Conservation (phyloP, 2,113 vertebrate species). For the Chionodraco myersi region DNA sequence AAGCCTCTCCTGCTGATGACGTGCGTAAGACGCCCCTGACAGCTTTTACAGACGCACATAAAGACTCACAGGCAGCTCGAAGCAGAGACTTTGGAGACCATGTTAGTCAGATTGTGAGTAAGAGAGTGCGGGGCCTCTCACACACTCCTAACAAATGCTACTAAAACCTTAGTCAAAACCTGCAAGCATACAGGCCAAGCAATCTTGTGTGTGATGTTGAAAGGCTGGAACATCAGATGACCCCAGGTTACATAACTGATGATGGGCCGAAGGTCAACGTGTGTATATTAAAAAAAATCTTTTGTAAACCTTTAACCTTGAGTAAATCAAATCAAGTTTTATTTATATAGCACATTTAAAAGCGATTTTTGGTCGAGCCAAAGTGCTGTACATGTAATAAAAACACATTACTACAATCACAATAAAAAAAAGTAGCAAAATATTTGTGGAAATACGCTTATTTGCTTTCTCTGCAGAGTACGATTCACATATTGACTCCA, state of each 20-base stretch:
- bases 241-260: neutral
- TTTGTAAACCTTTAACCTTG: too few relatives aligned
- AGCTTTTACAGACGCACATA: slow-evolving; percentile 58
- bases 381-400: too few relatives aligned
- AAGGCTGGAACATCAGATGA: neutral
- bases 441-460: too few relatives aligned
- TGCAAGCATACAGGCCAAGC: neutral
- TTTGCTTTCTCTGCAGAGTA: too few relatives aligned
- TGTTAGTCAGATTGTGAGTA: slow-evolving; percentile 59
- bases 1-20: slow-evolving; percentile 61
- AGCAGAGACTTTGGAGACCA: slow-evolving; percentile 22
- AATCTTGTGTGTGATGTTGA: neutral
- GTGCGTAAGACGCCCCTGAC: slow-evolving; percentile 40
- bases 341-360: too few relatives aligned
- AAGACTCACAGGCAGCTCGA: slow-evolving; percentile 29
- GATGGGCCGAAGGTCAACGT: neutral
- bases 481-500: too few relatives aligned
- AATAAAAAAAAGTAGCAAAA: too few relatives aligned
- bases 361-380: too few relatives aligned
- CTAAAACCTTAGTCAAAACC: slow-evolving; percentile 11
- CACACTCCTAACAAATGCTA: neutral
- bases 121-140: slow-evolving; percentile 14
- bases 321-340: too few relatives aligned
- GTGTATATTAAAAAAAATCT: too few relatives aligned
- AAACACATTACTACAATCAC: too few relatives aligned